Percentiles rank a stretch among this genome's conserved stretches.
These are phyloP conservation scores for Corythoichthys intestinalis DNA, from an alignment of 2,113 vertebrate species.

Conservation along the genomic window DNA sequence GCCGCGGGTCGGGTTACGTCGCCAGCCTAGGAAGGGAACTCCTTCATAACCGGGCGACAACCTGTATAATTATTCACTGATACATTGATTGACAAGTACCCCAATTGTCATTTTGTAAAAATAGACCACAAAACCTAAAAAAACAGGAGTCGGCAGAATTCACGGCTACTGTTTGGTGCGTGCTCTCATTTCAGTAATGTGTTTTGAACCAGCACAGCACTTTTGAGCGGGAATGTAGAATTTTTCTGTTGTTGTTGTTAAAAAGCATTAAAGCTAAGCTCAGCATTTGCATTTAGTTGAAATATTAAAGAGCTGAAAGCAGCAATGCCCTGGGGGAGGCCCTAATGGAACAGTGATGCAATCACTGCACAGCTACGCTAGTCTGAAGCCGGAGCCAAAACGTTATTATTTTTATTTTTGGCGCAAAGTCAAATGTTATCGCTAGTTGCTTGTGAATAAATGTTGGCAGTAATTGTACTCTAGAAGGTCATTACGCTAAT, in stretches of 20 bases:
- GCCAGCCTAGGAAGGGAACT: too few relatives aligned
- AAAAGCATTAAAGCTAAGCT: slow-evolving; percentile 19
- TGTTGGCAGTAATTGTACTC: not conserved
- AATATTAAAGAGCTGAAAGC: slow-evolving; percentile 47
- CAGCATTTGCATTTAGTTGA: slow-evolving; percentile 19
- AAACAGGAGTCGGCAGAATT: not conserved
- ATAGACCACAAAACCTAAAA: not conserved
- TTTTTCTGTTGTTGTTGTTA: not conserved
- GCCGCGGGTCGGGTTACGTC: too few relatives aligned
- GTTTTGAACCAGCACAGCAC: slow-evolving; percentile 16
- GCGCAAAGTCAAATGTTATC: not conserved
- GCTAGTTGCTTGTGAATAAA: not conserved
- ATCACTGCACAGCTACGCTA: not conserved
- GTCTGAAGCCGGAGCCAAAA: not conserved
- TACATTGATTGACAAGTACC: too few relatives aligned
- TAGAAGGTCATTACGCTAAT: not conserved
- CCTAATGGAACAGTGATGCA: slow-evolving; percentile 37
- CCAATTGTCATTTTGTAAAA: not conserved
- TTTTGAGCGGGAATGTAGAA: not conserved
- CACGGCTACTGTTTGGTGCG: not conserved
- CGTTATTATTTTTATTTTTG: not conserved
- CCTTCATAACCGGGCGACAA: too few relatives aligned
- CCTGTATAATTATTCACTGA: too few relatives aligned
- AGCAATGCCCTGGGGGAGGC: slow-evolving; percentile 14
- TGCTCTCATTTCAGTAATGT: slow-evolving; percentile 12